Evolutionary conservation across 2,888 invertebrate genomes (phyloP).

Genomic region (Polylopha cassiicola): DNA sequence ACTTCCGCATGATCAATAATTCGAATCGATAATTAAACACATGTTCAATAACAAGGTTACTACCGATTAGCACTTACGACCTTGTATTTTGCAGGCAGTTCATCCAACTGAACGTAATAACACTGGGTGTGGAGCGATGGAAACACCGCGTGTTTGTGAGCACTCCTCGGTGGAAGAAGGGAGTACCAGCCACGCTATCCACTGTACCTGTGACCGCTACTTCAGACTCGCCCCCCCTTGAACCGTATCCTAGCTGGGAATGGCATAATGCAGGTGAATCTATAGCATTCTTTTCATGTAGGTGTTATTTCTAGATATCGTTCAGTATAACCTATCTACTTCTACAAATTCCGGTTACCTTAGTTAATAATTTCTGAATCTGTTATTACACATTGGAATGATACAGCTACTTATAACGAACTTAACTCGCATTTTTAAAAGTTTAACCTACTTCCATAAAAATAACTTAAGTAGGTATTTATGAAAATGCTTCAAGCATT

Average conservation of each 20-base stretch:
- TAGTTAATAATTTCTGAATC: too few relatives aligned
- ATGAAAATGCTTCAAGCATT: background rate
- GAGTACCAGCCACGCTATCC: constrained; percentile 85
- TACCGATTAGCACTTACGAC: too few relatives aligned
- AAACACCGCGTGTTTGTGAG: constrained; percentile 83
- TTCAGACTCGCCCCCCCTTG: constrained; percentile 77
- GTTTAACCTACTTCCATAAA: background rate
- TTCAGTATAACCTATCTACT: too few relatives aligned
- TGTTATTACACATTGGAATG: too few relatives aligned
- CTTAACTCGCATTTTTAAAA: background rate
- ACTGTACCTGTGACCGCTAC: constrained; percentile 77
- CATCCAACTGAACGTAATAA: constrained; percentile 83
- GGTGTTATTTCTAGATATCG: background rate
- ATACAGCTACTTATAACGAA: too few relatives aligned
- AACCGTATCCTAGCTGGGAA: constrained; percentile 86
- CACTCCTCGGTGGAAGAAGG: constrained; percentile 86
- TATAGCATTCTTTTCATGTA: background rate
- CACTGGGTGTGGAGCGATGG: constrained; percentile 84
- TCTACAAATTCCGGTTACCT: too few relatives aligned
- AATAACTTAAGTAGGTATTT: background rate
- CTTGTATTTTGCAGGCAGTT: constrained; percentile 76
- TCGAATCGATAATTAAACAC: too few relatives aligned
- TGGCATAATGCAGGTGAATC: constrained; percentile 77
- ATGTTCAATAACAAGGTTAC: too few relatives aligned
- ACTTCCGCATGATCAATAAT: too few relatives aligned